Percentiles rank a stretch among this genome's conserved stretches.
Evolutionary conservation across 2,888 invertebrate genomes (phyloP).

Genomic region (Phoronis australis): DNA sequence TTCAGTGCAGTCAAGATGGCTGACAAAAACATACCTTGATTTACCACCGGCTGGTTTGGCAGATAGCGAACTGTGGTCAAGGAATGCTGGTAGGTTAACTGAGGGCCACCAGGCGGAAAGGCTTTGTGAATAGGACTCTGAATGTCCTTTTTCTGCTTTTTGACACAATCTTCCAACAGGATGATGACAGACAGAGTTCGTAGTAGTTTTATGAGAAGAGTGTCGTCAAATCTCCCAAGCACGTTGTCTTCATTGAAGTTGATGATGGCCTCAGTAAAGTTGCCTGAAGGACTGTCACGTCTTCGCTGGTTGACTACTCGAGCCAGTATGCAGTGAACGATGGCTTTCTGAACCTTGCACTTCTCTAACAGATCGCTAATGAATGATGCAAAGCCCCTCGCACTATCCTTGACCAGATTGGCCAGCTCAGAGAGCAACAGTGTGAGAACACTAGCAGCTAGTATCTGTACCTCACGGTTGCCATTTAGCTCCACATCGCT

Average conservation of each 20-base stretch:
- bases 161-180: conserved; percentile 69
- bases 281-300: conserved; percentile 8
- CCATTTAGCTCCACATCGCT: conserved; percentile 63
- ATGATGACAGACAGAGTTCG: conserved; percentile 67
- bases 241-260: conserved; percentile 62
- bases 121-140: conserved; percentile 13
- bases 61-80: conserved; percentile 33
- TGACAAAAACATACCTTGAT: conserved; percentile 77
- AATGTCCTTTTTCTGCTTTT: conserved; percentile 56
- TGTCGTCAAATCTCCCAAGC: conserved; percentile 37
- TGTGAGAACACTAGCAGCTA: conserved; percentile 69
- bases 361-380: conserved; percentile 66
- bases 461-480: conserved; percentile 71
- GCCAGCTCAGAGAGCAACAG: conserved; percentile 69
- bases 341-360: conserved; percentile 77
- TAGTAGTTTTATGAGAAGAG: conserved; percentile 48
- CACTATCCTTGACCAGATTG: conserved; percentile 69
- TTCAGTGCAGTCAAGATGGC: conserved; percentile 73
- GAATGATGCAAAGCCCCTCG: conserved; percentile 71
- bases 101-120: conserved; percentile 30
- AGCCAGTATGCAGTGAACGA: conserved; percentile 74
- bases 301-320: conserved; percentile 61
- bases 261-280: conserved; percentile 69
- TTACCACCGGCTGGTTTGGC: conserved; percentile 50
- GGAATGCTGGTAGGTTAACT: conserved; percentile 36